Conservation (phyloP, 2,888 invertebrate genomes). For the Tetrapedia diversipes region DNA sequence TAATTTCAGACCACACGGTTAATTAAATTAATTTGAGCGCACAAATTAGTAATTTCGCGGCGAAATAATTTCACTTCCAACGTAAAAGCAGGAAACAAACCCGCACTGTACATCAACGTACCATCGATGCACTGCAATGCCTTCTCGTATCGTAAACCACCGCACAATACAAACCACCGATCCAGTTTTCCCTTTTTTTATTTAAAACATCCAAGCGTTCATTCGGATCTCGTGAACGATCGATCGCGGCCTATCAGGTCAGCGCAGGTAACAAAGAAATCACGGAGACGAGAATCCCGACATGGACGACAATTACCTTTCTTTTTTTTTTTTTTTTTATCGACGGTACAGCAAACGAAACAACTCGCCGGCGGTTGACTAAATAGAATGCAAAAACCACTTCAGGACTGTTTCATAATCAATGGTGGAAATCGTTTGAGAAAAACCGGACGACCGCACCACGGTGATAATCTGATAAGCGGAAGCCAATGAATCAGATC, state of each 20-base stretch:
- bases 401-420: conserved; percentile 25
- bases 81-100: background rate
- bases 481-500: conserved; percentile 9
- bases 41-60: too few species aligned
- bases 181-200: too few species aligned
- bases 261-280: conserved; percentile 30
- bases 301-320: conserved; percentile 21
- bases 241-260: background rate
- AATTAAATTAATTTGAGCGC: conserved; percentile 28
- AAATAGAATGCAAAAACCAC: conserved; percentile 31
- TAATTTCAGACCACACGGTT: conserved; percentile 16
- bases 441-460: background rate
- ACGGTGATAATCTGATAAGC: too few species aligned
- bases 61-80: background rate
- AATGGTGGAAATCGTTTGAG: conserved; percentile 12
- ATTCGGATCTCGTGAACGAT: conserved; percentile 11
- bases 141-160: background rate
- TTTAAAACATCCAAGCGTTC: conserved; percentile 15
- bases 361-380: conserved; percentile 17
- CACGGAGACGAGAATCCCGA: background rate
- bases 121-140: background rate
- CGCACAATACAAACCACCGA: background rate
- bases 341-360: conserved; percentile 6
- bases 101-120: background rate
- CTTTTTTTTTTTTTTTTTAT: too few species aligned